Evolutionary conservation across 2,797 vertebrate genomes (phyloP), one percentile per base, ranked within the genome.

Genomic region (Lithobates pipiens): DNA sequence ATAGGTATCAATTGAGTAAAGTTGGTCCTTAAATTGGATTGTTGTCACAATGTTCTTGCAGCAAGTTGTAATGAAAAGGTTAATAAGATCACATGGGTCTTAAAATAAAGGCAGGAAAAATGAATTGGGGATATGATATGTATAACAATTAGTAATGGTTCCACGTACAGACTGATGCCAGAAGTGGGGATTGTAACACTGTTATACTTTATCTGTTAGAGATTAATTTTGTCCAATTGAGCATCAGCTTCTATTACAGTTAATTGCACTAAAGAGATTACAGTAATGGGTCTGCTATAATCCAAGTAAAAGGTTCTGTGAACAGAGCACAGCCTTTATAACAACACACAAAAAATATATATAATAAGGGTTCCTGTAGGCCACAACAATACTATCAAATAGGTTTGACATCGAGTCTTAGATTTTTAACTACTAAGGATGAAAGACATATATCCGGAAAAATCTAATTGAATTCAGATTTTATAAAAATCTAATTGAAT

Each of bases 211-310:
- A 80, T 72, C 79, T 36, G 68, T 71, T 80, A 36, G 23, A 80
- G 44, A 50, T 57, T 80, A 23, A 71, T 71, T 36, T 57, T 7
- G 21, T 68, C 27, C 32, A n/a, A 61, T 39, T 50, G 78, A 72
- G 32, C 13, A 72, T 80, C 46, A 54, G 78, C 21, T 80, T 80
- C 44, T 54, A 23, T 80, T 16, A 57, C 69, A 39, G 68, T 57
- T 80, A 72, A 80, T 80, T 80, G 46, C 78, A 25, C 44, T 71
- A 70, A 77, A 78, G 29, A 80, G 46, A 80, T 72, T 80, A 80
- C 32, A 15, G 79, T 71, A 80, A 72, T 72, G 57, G 68, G 32
- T 72, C 32, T 72, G 29, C 23, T 5, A 61, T n/a, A 80, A 50
- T 70, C 46, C 68, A 27, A 71, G 29, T 10, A 11, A 71, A 27